phyloP scores from a whole-genome alignment of 2,113 vertebrate species.

The Gymnobelideus leadbeateri region DNA sequence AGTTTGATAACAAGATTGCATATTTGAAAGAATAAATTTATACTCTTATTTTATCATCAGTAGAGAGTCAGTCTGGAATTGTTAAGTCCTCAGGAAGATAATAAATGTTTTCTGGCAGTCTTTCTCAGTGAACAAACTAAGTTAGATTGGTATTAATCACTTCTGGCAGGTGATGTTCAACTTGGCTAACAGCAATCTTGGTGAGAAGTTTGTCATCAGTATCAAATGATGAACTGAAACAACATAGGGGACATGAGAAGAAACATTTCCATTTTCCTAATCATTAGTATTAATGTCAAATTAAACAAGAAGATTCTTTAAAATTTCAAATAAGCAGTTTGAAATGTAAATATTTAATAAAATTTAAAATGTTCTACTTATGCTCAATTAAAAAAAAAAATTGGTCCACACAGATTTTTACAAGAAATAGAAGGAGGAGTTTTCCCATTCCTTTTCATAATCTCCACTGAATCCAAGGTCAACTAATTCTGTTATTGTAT shows the following conservation, averaged over 20 bases:
- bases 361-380: slow-evolving; percentile 46
- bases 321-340: slow-evolving; percentile 67
- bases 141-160: slow-evolving; percentile 88
- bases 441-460: neutral
- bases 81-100: slow-evolving; percentile 82
- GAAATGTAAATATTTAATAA: slow-evolving; percentile 68
- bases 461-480: neutral
- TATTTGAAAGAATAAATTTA: slow-evolving; percentile 67
- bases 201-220: slow-evolving; percentile 84
- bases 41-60: slow-evolving; percentile 79
- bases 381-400: slow-evolving; percentile 35
- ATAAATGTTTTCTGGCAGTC: slow-evolving; percentile 87
- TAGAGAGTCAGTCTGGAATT: slow-evolving; percentile 81
- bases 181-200: slow-evolving; percentile 81
- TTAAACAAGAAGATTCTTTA: slow-evolving; percentile 67
- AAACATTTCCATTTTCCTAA: slow-evolving; percentile 73
- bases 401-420: slow-evolving; percentile 6
- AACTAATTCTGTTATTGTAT: neutral
- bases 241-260: slow-evolving; percentile 75
- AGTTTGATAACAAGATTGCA: slow-evolving; percentile 62
- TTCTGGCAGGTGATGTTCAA: slow-evolving; percentile 84
- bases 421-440: neutral
- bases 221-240: slow-evolving; percentile 84
- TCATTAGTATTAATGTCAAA: slow-evolving; percentile 74
- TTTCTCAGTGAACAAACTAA: slow-evolving; percentile 84